A percentile compares a stretch with the other conserved stretches of the same genome.
Evolutionary conservation across 2,113 vertebrate genomes (phyloP).

Genomic region (Heteronetta atricapilla): DNA sequence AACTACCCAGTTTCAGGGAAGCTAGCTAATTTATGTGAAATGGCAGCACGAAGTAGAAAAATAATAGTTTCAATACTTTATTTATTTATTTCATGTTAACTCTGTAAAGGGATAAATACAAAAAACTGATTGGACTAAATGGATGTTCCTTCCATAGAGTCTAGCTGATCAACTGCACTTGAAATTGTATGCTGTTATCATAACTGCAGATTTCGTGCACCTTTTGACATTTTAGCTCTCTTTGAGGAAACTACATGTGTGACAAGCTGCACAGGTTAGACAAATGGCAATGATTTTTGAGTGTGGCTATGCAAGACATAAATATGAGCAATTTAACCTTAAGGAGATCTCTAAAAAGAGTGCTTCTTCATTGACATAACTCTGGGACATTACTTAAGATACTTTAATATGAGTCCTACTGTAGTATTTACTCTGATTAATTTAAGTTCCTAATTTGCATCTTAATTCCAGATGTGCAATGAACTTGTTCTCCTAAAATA

Average conservation of each 20-base stretch:
- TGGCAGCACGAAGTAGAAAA: neutral
- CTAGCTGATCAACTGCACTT: neutral
- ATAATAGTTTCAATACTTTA: neutral
- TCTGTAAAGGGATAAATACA: neutral
- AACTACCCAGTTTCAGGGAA: neutral
- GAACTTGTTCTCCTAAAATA: neutral
- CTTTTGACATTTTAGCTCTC: neutral
- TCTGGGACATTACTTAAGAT: neutral
- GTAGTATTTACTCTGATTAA: neutral
- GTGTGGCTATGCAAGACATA: neutral
- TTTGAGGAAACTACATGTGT: neutral
- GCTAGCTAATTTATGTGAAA: neutral
- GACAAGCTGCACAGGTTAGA: neutral
- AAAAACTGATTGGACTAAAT: neutral
- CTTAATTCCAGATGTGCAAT: neutral
- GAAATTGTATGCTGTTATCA: neutral
- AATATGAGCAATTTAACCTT: neutral
- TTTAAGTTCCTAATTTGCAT: neutral
- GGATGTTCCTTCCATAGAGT: neutral
- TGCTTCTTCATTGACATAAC: neutral
- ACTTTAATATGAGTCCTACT: neutral
- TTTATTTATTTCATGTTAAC: neutral
- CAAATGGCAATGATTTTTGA: neutral
- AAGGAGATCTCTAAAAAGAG: neutral
- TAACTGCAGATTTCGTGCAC: neutral